A percentile compares a stretch with the other conserved stretches of the same genome.
These are phyloP conservation scores for Amiota mariae DNA, from an alignment of 2,888 invertebrate genomes.

Conservation along the genomic window DNA sequence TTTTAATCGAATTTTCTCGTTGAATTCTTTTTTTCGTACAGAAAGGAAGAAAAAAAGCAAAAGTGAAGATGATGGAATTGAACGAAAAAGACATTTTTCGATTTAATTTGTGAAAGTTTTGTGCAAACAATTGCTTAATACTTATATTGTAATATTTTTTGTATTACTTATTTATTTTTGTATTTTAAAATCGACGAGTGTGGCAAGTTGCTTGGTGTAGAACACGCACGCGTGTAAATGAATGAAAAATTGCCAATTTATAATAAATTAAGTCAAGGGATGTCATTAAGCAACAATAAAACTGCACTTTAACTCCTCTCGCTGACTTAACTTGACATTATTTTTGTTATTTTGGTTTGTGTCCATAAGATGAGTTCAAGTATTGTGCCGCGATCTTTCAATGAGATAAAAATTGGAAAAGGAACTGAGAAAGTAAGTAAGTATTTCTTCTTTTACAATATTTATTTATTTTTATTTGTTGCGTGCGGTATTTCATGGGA, in stretches of 20 bases:
- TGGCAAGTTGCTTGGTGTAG: too few species aligned
- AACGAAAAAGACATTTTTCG: slow-evolving; percentile 7
- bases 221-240: slow-evolving; percentile 17
- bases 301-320: slow-evolving; percentile 22
- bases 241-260: slow-evolving; percentile 19
- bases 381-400: background rate
- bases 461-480: background rate
- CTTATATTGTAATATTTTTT: background rate
- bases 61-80: background rate
- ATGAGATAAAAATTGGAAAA: background rate
- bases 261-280: slow-evolving; percentile 65
- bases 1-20: slow-evolving; percentile 58
- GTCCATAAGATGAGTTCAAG: background rate
- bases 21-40: slow-evolving; percentile 23
- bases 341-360: slow-evolving; percentile 1
- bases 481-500: too few species aligned
- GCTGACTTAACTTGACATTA: slow-evolving; percentile 22
- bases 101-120: slow-evolving; percentile 65
- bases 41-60: background rate
- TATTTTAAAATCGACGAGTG: background rate
- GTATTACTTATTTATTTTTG: slow-evolving; percentile 13
- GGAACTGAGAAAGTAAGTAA: slow-evolving; percentile 17
- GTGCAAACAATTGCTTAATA: slow-evolving; percentile 55
- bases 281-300: slow-evolving; percentile 43
- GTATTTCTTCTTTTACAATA: slow-evolving; percentile 6